phyloP scores from a whole-genome alignment of 2,888 invertebrate genomes.

The Acleris holmiana region DNA sequence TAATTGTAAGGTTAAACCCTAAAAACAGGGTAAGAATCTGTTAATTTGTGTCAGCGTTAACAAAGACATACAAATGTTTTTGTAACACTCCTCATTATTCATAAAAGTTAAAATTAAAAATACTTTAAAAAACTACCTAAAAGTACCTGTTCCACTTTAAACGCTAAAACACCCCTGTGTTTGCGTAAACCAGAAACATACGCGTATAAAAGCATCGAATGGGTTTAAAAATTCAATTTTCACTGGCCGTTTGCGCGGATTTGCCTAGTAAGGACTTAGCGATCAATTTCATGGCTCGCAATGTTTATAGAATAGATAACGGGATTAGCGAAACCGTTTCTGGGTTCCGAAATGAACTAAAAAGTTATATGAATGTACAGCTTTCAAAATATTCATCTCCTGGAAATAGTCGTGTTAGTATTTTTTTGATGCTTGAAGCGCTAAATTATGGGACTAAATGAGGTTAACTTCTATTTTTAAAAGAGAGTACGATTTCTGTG shows the following conservation, averaged over 20 bases:
- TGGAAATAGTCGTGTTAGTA: no score
- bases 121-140: not conserved
- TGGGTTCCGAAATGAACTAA: conserved; percentile 7
- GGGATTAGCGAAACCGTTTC: conserved; percentile 35
- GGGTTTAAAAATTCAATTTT: conserved; percentile 62
- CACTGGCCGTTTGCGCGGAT: conserved; percentile 46
- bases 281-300: conserved; percentile 53
- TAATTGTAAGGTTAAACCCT: no score
- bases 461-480: no score
- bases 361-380: no score
- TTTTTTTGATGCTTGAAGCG: conserved; percentile 57
- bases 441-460: no score
- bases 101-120: not conserved
- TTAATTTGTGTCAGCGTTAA: no score
- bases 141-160: not conserved
- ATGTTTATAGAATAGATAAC: conserved; percentile 51
- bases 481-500: no score
- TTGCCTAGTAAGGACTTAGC: conserved; percentile 47
- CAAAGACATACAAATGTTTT: no score
- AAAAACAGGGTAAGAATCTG: no score
- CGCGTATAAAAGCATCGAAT: conserved; percentile 47
- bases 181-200: not conserved
- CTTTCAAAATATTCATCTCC: no score
- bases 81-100: not conserved
- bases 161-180: not conserved